Conservation (phyloP, 2,888 invertebrate genomes). For the Drosophila flavopinicola region DNA sequence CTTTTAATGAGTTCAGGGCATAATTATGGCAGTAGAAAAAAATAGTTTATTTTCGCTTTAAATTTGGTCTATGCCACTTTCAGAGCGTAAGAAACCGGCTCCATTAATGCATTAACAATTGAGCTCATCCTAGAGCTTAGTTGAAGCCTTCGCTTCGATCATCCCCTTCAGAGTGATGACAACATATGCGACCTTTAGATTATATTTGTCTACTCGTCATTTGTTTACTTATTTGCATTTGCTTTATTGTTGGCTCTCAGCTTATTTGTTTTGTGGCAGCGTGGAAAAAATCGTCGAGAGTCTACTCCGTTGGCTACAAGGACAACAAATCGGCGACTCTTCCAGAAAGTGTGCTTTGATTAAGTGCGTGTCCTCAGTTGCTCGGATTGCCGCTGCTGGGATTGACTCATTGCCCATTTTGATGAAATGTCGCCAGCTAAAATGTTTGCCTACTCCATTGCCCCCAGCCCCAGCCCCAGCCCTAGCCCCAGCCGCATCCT, state of each 20-base stretch:
- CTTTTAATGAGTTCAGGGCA: no score
- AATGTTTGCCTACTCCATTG: slow-evolving; percentile 54
- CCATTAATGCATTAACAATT: slow-evolving; percentile 46
- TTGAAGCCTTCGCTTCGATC: not conserved
- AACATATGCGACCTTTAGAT: slow-evolving; percentile 46
- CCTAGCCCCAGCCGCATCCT: no score
- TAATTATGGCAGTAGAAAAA: no score
- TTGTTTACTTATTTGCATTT: slow-evolving; percentile 66
- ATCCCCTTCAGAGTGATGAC: slow-evolving; percentile 9
- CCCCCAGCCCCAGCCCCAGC: not conserved
- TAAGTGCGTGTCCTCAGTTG: slow-evolving; percentile 63
- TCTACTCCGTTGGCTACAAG: slow-evolving; percentile 13
- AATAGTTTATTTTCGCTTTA: not conserved
- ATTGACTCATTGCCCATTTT: slow-evolving; percentile 77
- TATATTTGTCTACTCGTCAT: slow-evolving; percentile 52
- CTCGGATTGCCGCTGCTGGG: slow-evolving; percentile 20
- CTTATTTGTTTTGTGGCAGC: slow-evolving; percentile 56
- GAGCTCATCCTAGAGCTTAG: not conserved
- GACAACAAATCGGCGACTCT: slow-evolving; percentile 43
- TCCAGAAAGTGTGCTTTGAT: slow-evolving; percentile 66
- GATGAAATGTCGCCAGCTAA: slow-evolving; percentile 72
- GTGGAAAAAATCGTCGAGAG: slow-evolving; percentile 20
- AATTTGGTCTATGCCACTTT: not conserved
- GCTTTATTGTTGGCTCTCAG: slow-evolving; percentile 49
- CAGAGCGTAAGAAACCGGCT: not conserved